Evolutionary conservation across 2,113 vertebrate species (phyloP).

Genomic region (Eclectus roratus): DNA sequence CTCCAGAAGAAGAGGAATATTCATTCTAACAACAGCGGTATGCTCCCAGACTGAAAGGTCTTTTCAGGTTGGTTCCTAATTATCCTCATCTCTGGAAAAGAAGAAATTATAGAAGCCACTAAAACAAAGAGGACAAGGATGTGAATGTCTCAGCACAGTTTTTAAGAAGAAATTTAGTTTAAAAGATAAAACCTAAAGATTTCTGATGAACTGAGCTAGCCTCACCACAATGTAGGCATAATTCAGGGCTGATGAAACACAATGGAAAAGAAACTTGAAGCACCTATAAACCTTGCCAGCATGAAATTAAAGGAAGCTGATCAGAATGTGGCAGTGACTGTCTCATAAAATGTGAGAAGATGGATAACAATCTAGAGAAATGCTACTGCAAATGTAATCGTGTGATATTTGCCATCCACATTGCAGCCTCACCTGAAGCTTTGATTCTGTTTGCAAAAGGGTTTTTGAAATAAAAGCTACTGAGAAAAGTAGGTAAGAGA

Average conservation of each 20-base stretch:
- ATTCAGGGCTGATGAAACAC: not conserved
- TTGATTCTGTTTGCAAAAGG: not conserved
- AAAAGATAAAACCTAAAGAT: not conserved
- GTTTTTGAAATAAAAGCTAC: not conserved
- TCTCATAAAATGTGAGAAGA: not conserved
- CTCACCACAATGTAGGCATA: not conserved
- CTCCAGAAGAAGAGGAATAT: not conserved
- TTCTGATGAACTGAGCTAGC: not conserved
- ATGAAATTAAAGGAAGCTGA: not conserved
- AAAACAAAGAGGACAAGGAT: not conserved
- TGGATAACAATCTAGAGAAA: not conserved
- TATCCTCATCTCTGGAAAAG: not conserved
- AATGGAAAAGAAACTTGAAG: not conserved
- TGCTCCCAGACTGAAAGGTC: not conserved
- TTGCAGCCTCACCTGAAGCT: not conserved
- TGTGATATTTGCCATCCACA: not conserved
- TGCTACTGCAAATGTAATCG: not conserved
- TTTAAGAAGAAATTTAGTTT: not conserved
- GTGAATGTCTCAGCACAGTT: not conserved
- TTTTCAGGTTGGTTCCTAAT: constrained; percentile 5
- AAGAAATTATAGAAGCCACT: not conserved
- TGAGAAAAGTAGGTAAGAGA: not conserved
- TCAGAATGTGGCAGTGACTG: not conserved
- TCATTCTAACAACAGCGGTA: not conserved
- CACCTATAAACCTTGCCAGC: not conserved